Percentiles rank a stretch among this genome's conserved stretches.
Evolutionary conservation across 2,888 invertebrate genomes (phyloP).

Genomic region (Coremacera marginata): DNA sequence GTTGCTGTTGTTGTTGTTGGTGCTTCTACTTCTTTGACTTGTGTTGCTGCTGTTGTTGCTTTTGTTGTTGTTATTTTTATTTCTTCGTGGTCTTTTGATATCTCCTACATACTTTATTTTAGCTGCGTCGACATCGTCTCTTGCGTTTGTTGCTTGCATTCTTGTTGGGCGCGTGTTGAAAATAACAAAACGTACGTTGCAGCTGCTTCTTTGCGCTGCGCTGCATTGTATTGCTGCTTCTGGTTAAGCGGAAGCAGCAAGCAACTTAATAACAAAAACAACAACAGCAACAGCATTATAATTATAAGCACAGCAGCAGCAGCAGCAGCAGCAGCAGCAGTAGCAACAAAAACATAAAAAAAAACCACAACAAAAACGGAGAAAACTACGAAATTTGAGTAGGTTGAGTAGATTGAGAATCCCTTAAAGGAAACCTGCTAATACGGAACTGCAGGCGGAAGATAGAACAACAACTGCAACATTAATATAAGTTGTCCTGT

Average conservation of each 20-base stretch:
- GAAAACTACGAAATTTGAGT: slow-evolving; percentile 34
- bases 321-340: not conserved
- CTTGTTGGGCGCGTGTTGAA: slow-evolving; percentile 50
- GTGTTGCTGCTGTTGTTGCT: slow-evolving; percentile 2
- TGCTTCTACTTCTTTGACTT: slow-evolving; percentile 9
- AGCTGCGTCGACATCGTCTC: slow-evolving; percentile 10
- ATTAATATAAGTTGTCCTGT: not conserved
- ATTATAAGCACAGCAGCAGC: not conserved
- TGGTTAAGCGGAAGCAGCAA: slow-evolving; percentile 45
- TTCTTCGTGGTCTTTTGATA: slow-evolving; percentile 15
- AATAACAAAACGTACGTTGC: slow-evolving; percentile 39
- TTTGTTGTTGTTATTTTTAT: slow-evolving; percentile 36
- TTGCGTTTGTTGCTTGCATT: slow-evolving; percentile 44
- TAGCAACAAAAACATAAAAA: not conserved
- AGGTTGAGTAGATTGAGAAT: slow-evolving; percentile 13
- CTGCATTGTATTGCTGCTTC: slow-evolving; percentile 41
- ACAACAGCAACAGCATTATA: slow-evolving; percentile 28
- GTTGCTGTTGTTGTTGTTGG: slow-evolving; percentile 36
- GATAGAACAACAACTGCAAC: not conserved
- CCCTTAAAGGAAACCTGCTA: not conserved
- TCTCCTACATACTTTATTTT: slow-evolving; percentile 21
- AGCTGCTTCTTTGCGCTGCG: slow-evolving; percentile 24
- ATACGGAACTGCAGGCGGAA: not conserved
- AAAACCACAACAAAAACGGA: not conserved
- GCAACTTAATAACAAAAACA: slow-evolving; percentile 26